phyloP scores from a whole-genome alignment of 2,113 vertebrate genomes.

The Saiga tatarica region DNA sequence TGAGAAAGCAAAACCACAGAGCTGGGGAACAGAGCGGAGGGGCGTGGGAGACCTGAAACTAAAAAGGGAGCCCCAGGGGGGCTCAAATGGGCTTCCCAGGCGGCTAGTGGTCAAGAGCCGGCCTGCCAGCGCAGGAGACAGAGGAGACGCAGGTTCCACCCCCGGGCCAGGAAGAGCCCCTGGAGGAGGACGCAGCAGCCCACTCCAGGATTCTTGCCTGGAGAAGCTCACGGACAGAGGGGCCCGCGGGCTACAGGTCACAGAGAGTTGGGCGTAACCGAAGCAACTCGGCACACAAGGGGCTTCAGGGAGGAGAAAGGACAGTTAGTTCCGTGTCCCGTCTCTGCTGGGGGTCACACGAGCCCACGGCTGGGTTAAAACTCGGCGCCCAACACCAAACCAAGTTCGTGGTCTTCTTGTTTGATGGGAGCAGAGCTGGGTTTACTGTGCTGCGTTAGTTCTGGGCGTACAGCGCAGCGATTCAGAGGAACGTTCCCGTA shows the following conservation, averaged over 20 bases:
- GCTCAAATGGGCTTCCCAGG: background rate
- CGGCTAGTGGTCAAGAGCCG: background rate
- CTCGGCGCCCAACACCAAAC: background rate
- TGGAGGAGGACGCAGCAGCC: background rate
- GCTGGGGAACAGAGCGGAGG: background rate
- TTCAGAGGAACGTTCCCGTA: accelerated
- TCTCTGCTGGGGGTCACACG: background rate
- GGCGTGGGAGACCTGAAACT: background rate
- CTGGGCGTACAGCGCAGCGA: background rate
- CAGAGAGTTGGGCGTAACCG: background rate
- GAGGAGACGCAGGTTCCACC: background rate
- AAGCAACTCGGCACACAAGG: background rate
- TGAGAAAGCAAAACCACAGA: background rate
- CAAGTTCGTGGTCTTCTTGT: accelerated
- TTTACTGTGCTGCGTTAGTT: background rate
- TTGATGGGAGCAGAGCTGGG: background rate
- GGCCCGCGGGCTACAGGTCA: background rate
- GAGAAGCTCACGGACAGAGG: background rate
- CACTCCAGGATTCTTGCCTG: background rate
- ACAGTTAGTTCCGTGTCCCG: background rate
- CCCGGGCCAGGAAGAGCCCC: background rate
- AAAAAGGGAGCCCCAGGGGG: background rate
- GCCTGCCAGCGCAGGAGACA: background rate
- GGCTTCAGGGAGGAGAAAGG: background rate
- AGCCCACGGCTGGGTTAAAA: background rate